Percentiles rank a stretch among this genome's conserved stretches.
Evolutionary conservation across 2,888 invertebrate species (phyloP).

Genomic region (Ochropleura leucogaster): DNA sequence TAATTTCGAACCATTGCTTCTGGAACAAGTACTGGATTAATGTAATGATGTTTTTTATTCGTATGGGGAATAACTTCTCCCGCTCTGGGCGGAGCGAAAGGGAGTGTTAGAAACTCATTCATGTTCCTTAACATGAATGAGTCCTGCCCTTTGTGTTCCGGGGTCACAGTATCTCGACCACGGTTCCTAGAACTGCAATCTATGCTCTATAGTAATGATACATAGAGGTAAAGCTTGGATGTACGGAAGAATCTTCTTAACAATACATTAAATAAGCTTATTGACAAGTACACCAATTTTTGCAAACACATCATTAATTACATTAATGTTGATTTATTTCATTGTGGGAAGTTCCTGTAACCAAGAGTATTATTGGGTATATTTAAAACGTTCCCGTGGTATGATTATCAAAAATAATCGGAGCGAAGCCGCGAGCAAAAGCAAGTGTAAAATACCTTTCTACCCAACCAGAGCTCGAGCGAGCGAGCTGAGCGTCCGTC

Average conservation of each 20-base stretch:
- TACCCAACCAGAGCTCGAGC: conserved; percentile 75
- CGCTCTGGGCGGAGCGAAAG: too few relatives aligned
- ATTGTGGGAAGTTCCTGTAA: not conserved
- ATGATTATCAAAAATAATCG: not conserved
- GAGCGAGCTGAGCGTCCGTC: conserved; percentile 84
- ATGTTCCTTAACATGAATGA: too few relatives aligned
- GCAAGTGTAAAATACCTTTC: not conserved
- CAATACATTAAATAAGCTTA: not conserved
- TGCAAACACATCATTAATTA: too few relatives aligned
- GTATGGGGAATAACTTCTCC: too few relatives aligned
- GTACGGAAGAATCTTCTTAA: not conserved
- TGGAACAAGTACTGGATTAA: not conserved
- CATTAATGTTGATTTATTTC: too few relatives aligned
- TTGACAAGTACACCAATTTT: too few relatives aligned
- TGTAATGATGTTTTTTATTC: not conserved
- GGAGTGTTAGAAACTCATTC: too few relatives aligned
- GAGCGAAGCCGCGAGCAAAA: not conserved
- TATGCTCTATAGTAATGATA: not conserved
- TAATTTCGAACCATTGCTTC: not conserved
- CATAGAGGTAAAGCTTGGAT: not conserved
- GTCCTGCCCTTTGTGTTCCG: too few relatives aligned
- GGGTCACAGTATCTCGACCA: too few relatives aligned
- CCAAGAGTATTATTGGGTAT: not conserved
- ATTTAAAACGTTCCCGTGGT: not conserved
- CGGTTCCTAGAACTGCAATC: not conserved